phyloP scores from a whole-genome alignment of 2,888 invertebrate species.

The Chelonus formosanus region DNA sequence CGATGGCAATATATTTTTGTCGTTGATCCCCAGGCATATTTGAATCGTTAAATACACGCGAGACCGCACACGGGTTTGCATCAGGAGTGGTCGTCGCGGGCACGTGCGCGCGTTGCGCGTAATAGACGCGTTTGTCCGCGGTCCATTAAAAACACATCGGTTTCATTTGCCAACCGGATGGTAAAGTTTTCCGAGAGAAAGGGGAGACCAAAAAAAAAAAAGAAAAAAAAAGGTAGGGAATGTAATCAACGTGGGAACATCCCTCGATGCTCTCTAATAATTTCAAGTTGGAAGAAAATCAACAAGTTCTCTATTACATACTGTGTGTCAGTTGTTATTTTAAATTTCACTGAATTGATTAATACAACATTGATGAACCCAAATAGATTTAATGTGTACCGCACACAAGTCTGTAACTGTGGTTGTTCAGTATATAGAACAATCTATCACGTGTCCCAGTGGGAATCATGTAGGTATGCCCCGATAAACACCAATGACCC shows the following conservation, averaged over 20 bases:
- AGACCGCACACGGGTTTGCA: slow-evolving; percentile 36
- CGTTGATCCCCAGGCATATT: slow-evolving; percentile 33
- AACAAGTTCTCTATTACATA: slow-evolving; percentile 28
- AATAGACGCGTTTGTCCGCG: slow-evolving; percentile 50
- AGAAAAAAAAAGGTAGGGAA: slow-evolving; percentile 18
- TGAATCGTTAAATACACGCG: slow-evolving; percentile 44
- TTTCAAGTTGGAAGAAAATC: slow-evolving; percentile 24
- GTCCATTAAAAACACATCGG: slow-evolving; percentile 55
- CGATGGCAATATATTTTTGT: slow-evolving; percentile 35
- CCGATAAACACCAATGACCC: slow-evolving; percentile 43
- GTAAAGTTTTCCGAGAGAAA: slow-evolving; percentile 26
- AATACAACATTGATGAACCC: slow-evolving; percentile 4
- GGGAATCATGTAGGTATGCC: slow-evolving; percentile 27
- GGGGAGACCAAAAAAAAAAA: slow-evolving; percentile 15
- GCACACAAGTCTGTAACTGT: neutral
- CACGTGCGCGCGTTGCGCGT: slow-evolving; percentile 39
- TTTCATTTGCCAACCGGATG: slow-evolving; percentile 48
- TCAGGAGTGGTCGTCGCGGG: slow-evolving; percentile 8
- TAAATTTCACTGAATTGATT: neutral
- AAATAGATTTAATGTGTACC: slow-evolving; percentile 16
- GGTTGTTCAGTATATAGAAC: slow-evolving; percentile 16
- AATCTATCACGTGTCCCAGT: slow-evolving; percentile 26
- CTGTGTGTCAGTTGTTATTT: neutral
- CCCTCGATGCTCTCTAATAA: slow-evolving; percentile 17
- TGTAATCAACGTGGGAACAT: slow-evolving; percentile 13